Conservation (phyloP, 2,888 invertebrate species). For the Drosophila crucigera region DNA sequence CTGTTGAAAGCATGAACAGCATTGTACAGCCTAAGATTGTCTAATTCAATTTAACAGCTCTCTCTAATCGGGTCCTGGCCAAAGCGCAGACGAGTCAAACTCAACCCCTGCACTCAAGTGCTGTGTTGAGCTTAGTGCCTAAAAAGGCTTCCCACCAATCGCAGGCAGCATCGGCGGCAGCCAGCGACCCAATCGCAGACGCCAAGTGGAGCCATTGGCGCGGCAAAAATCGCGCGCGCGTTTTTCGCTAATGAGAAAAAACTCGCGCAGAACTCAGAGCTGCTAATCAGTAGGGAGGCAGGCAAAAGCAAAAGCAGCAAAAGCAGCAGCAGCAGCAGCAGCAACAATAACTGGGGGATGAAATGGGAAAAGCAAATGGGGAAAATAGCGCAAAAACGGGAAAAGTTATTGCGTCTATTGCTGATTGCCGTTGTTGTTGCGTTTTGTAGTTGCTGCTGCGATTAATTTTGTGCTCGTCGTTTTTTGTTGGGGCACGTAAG, state of each 20-base stretch:
- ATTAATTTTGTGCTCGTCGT: constrained; percentile 5
- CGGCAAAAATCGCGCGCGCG: constrained; percentile 68
- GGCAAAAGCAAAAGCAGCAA: constrained; percentile 11
- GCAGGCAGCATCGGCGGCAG: constrained; percentile 54
- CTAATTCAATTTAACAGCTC: not conserved
- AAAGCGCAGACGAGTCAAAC: constrained; percentile 7
- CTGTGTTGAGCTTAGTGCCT: constrained; percentile 51
- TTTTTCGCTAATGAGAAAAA: constrained; percentile 73
- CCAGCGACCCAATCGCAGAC: constrained; percentile 70
- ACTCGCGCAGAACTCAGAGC: constrained; percentile 39
- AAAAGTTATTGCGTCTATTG: constrained; percentile 40
- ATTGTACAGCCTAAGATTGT: not conserved
- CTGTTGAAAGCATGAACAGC: not conserved
- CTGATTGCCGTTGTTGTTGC: constrained; percentile 26
- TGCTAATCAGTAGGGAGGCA: constrained; percentile 60
- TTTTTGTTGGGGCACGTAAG: constrained; percentile 21
- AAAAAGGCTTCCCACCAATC: constrained; percentile 66
- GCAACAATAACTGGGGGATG: constrained; percentile 39
- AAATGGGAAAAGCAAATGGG: constrained; percentile 45
- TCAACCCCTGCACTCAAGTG: constrained; percentile 14
- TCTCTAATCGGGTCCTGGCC: not conserved
- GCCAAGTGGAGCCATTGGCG: constrained; percentile 75
- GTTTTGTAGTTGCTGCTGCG: not conserved
- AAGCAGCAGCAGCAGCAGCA: constrained; percentile 12
- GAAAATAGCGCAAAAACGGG: constrained; percentile 41